Conservation (phyloP, 2,113 vertebrate genomes). For the Dryoscopus gambensis region DNA sequence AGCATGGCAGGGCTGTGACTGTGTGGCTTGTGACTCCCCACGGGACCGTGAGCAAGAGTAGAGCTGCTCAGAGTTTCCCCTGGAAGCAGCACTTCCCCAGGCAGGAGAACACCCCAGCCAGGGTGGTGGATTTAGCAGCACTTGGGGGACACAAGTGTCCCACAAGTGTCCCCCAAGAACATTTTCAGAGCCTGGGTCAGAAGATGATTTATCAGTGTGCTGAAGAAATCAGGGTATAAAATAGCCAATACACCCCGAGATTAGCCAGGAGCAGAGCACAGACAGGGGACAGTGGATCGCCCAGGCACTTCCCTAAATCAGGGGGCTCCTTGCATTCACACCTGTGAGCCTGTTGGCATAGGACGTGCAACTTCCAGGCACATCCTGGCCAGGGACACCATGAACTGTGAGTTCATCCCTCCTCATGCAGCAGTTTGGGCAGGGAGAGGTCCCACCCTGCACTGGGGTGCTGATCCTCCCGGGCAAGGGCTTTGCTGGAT, state of each 20-base stretch:
- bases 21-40: constrained; percentile 28
- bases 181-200: background rate
- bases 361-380: background rate
- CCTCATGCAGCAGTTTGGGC: background rate
- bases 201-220: background rate
- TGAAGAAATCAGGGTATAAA: background rate
- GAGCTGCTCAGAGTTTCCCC: constrained; percentile 46
- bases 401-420: background rate
- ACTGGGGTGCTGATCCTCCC: background rate
- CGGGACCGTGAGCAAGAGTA: background rate
- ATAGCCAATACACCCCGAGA: background rate
- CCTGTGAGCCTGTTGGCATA: accelerated
- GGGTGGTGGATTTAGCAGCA: background rate
- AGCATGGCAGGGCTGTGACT: background rate
- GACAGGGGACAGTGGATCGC: background rate
- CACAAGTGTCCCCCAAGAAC: accelerated
- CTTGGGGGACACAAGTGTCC: background rate
- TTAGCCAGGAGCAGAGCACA: background rate
- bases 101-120: background rate
- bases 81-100: constrained; percentile 46
- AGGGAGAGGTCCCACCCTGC: background rate
- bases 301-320: background rate
- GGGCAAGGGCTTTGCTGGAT: background rate
- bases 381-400: accelerated
- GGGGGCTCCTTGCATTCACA: background rate